Base-by-base conservation (phyloP, 2,797 vertebrate genomes). In the Liparis tanakae region DNA sequence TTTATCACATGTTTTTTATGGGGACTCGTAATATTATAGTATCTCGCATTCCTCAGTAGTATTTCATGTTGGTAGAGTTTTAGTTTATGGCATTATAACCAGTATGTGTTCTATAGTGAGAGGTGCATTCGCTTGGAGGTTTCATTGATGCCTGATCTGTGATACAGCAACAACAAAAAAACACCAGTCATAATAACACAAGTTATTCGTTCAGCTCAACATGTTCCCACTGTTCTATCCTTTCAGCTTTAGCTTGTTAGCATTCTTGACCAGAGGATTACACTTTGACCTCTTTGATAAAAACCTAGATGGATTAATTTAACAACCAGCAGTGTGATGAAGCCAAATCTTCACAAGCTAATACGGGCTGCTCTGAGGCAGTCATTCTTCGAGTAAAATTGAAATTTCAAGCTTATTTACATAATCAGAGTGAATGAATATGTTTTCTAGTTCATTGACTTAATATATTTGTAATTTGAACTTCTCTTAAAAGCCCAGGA, bases 231-330 rank as follows among this genome's bases (percentile, higher is more conserved):
- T 36, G 69, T 79, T 72, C 18, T 69, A 64, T 60, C n/a, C 4
- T 15, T 39, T 81, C 59, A 73, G 67, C 54, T 62, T 70, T 59
- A 56, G 62, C 59, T 72, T 53, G 43, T 51, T 72, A 37, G 39
- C 50, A 56, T 67, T 65, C 78, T 50, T 55, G 50, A 69, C 70
- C 58, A 20, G 59, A 18, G 46, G 66, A 82, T 50, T 66, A 75
- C n/a, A 70, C 57, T 64, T 76, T 78, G 72, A 84, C 79, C 67
- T 60, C 55, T 74, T 22, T 83, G 61, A 79, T 69, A 86, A 39
- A 82, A 81, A 71, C 53, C 39, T 41, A 30, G 36, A 50, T 13
- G 13, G 60, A 82, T 85, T 67, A 80, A 63, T 72, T 70, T 58
- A 76, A 51, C 74, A 72, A 39, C 69, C 57, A 72, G 69, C 77